These are phyloP conservation scores for Daboia siamensis DNA, from an alignment of 2,113 vertebrate species.

Conservation along the genomic window DNA sequence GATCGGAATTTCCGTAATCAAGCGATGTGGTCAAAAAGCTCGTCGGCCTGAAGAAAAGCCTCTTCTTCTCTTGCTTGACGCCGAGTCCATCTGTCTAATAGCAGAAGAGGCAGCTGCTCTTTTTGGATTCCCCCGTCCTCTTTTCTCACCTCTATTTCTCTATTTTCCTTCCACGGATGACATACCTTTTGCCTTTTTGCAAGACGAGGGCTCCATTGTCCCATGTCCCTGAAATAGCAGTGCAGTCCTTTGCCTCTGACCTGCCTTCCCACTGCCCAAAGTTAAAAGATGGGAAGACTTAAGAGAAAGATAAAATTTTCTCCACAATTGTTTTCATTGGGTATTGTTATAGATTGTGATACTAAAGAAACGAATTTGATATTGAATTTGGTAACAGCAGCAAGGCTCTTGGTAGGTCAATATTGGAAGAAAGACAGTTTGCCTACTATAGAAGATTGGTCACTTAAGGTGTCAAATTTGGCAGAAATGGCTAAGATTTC, in stretches of 20 bases:
- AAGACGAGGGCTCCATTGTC: neutral
- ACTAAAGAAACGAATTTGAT: no score
- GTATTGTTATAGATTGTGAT: no score
- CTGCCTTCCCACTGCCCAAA: neutral
- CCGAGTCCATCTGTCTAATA: neutral
- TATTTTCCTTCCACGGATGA: neutral
- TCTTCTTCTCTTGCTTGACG: neutral
- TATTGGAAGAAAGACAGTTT: no score
- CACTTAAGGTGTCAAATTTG: no score
- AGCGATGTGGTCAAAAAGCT: neutral
- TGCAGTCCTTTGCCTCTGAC: neutral
- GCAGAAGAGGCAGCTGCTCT: neutral
- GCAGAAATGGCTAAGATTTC: no score
- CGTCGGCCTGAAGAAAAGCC: neutral
- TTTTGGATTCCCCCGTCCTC: neutral
- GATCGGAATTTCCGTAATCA: neutral
- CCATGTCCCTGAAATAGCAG: neutral
- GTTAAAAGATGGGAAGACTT: neutral
- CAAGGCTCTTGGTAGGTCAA: no score
- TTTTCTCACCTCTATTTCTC: neutral
- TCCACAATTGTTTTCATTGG: no score
- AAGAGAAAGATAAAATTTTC: no score
- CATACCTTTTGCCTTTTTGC: neutral
- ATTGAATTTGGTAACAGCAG: no score
- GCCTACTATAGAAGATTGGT: no score